Evolutionary conservation across 2,113 vertebrate species (phyloP), one percentile per base, ranked within the genome.

Genomic region (Andinoacara biseriatus): DNA sequence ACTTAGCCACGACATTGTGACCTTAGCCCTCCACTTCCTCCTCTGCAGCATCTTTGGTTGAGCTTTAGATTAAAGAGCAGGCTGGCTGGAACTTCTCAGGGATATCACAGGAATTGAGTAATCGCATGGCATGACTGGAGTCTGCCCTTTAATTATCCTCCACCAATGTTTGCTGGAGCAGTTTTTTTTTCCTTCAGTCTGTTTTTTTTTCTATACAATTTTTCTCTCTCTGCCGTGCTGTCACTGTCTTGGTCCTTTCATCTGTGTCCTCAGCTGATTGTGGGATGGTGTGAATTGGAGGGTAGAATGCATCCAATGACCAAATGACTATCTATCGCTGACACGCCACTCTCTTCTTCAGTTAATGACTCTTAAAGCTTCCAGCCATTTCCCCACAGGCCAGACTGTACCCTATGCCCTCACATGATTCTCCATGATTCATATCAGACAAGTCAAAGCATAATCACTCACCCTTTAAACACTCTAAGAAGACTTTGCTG

Each of bases 111-210:
- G 90, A 94, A 92, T 91, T 91, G 91, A 91, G 92, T 93, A 92
- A 94, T 94, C 84, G 76, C 87, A 84, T 89, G 87, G 90, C 91
- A 94, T 86, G 93, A 94, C 86, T 93, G 59, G 80, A 91, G 87
- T 82, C 88, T 92, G 76, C 94, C 93, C 92, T 95, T 89, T 95
- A 95, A 95, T 96, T 94, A 95, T 92, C 85, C 80, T 63, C 69
- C 33, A 63, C 43, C 91, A 85, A 87, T 92, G 90, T 93, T 91
- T 83, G 76, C 82, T 54, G 57, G 59, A 29, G 78, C 69, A 79
- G 5, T 82, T 78, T 85, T 78, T 84, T 84, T 76, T 49, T 31
- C 59, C 43, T 72, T 77, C 81, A 58, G 17, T 86, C 63, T 87
- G 78, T 75, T 67, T 77, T 35, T 88, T 76, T 76, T 79, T 87